Evolutionary conservation across 2,797 vertebrate genomes (phyloP).

Genomic region (Carapus acus): DNA sequence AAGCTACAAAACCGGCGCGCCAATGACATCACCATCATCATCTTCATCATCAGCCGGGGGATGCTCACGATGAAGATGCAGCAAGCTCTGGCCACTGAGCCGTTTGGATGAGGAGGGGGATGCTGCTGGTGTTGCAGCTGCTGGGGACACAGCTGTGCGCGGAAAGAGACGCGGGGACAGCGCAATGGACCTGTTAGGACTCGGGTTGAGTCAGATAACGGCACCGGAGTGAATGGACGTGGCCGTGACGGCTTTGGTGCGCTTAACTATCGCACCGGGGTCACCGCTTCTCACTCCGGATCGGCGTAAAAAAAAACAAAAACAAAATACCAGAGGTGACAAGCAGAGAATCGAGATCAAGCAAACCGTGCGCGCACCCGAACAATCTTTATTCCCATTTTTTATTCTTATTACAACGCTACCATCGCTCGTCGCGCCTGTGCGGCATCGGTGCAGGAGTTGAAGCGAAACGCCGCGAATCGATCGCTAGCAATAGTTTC

Average conservation of each 20-base stretch:
- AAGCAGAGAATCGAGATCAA: too few relatives aligned
- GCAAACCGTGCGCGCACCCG: conserved; percentile 1
- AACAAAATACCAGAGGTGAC: too few relatives aligned
- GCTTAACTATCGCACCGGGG: conserved; percentile 43
- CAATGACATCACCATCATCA: conserved; percentile 58
- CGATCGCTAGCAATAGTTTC: background rate
- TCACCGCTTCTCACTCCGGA: too few relatives aligned
- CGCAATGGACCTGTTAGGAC: conserved; percentile 27
- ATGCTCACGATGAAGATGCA: too few relatives aligned
- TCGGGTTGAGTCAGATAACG: conserved; percentile 64
- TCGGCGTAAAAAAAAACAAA: too few relatives aligned
- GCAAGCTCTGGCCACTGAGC: too few relatives aligned
- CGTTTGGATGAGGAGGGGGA: too few relatives aligned
- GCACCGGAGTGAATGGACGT: conserved; percentile 57
- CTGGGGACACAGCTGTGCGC: too few relatives aligned
- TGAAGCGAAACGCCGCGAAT: conserved; percentile 1
- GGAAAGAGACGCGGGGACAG: too few relatives aligned
- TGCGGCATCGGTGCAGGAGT: conserved; percentile 37
- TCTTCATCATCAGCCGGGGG: conserved; percentile 22
- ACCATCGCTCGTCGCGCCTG: conserved; percentile 29
- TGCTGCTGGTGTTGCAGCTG: too few relatives aligned
- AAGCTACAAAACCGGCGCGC: conserved; percentile 31
- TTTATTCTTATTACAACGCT: conserved; percentile 23
- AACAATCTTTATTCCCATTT: conserved; percentile 7
- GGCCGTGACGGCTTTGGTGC: conserved; percentile 51